Conservation (phyloP, 2,113 vertebrate genomes). For the Tiliqua scincoides region DNA sequence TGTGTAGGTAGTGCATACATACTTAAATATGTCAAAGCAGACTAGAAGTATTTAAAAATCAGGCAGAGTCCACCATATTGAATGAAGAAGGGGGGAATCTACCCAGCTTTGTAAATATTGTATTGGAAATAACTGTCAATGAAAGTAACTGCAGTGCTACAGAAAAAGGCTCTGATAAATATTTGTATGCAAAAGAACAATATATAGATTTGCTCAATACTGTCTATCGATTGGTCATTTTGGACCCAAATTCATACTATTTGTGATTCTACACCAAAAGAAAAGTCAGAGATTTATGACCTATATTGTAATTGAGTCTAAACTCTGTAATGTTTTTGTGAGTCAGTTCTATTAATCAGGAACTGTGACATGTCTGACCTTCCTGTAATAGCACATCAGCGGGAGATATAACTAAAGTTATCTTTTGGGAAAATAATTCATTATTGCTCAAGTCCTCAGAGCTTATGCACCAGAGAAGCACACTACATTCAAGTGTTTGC, state of each 20-base stretch:
- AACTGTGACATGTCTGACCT: conserved; percentile 8
- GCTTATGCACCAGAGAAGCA: neutral
- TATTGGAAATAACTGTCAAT: neutral
- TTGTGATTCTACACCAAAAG: neutral
- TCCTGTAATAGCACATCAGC: conserved; percentile 5
- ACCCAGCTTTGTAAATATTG: neutral
- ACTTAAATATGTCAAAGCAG: neutral
- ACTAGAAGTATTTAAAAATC: neutral
- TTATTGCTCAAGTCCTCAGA: neutral
- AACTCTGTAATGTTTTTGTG: conserved; percentile 3
- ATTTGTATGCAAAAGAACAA: neutral
- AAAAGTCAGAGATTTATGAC: conserved; percentile 13
- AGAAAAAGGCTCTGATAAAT: neutral
- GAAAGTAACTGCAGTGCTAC: neutral
- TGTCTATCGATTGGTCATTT: neutral
- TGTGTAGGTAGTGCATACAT: neutral
- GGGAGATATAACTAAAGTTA: neutral
- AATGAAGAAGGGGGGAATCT: neutral
- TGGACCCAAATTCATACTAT: neutral
- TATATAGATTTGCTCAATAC: too few relatives aligned
- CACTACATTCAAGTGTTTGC: neutral
- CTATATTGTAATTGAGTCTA: conserved; percentile 3
- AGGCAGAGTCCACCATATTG: neutral
- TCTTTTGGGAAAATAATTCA: neutral
- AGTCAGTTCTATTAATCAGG: conserved; percentile 18